Conservation (phyloP, 2,113 vertebrate genomes). For the Lasiurus cinereus region DNA sequence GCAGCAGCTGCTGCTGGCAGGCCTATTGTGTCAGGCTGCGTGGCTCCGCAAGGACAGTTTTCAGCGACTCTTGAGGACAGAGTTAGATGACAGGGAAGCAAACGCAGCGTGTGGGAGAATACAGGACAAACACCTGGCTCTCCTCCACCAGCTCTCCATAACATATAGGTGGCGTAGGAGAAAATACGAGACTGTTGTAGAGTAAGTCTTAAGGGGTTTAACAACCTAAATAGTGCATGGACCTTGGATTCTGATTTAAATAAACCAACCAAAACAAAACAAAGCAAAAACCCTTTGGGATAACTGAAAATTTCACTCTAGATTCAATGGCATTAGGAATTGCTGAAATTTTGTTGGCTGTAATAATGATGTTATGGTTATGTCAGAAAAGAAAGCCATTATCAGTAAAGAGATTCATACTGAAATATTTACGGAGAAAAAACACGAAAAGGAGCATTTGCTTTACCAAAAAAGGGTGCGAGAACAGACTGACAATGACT, state of each 20-base stretch:
- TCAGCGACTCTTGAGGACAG: background rate
- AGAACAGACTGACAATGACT: background rate
- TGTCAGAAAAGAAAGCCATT: too few relatives aligned
- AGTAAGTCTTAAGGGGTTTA: background rate
- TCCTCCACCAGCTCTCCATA: background rate
- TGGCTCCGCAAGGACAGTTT: background rate
- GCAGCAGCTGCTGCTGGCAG: background rate
- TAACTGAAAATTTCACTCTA: background rate
- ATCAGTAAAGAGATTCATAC: too few relatives aligned
- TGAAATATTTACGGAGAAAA: too few relatives aligned
- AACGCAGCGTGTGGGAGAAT: background rate
- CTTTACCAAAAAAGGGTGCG: background rate
- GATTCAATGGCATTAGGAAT: background rate
- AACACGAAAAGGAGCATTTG: background rate
- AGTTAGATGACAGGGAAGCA: background rate
- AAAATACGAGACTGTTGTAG: background rate
- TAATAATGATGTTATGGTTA: background rate
- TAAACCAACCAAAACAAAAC: background rate
- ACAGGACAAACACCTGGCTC: background rate
- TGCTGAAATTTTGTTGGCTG: background rate
- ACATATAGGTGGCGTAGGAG: background rate
- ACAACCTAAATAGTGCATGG: background rate
- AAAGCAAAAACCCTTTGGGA: background rate
- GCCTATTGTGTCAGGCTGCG: background rate
- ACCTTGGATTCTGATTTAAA: slow-evolving; percentile 6